phyloP scores from a whole-genome alignment of 2,797 vertebrate species.

The Lagocephalus sceleratus region DNA sequence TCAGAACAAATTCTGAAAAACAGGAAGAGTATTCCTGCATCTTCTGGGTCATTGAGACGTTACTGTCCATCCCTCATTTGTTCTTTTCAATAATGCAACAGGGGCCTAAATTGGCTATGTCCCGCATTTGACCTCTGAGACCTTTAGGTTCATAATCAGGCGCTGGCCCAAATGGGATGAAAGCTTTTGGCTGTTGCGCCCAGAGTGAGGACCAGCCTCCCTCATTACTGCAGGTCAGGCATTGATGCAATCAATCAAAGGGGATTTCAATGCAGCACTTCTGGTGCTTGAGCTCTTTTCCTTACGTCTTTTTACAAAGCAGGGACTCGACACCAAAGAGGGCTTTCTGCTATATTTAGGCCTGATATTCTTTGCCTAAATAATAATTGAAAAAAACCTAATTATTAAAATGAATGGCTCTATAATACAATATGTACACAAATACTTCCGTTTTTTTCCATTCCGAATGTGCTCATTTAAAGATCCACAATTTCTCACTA shows the following conservation, averaged over 20 bases:
- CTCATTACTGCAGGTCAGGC: conserved; percentile 28
- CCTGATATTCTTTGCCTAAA: too few species aligned
- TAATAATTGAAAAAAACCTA: too few species aligned
- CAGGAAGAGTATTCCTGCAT: conserved; percentile 16
- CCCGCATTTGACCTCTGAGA: conserved; percentile 19
- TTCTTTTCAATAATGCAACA: background rate
- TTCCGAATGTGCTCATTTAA: too few species aligned
- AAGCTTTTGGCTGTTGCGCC: conserved; percentile 21
- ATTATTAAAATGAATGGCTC: too few species aligned
- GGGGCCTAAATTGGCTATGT: conserved; percentile 2
- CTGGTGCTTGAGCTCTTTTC: background rate
- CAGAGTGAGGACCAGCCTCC: conserved; percentile 23
- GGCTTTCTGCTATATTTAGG: too few species aligned
- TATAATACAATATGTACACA: background rate
- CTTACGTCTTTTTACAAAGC: too few species aligned
- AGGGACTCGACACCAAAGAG: too few species aligned
- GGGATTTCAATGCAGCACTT: background rate
- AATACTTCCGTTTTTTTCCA: background rate
- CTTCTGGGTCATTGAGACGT: background rate
- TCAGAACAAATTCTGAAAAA: conserved; percentile 6
- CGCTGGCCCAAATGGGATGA: conserved; percentile 14
- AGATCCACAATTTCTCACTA: too few species aligned
- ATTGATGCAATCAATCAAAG: conserved; percentile 22
- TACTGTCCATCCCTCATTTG: background rate
- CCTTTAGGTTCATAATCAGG: conserved; percentile 20